Percentiles rank a stretch among this genome's conserved stretches.
Conservation (phyloP, 37 sponge, comb jelly and placozoan species). For the Halichondria panicea region DNA sequence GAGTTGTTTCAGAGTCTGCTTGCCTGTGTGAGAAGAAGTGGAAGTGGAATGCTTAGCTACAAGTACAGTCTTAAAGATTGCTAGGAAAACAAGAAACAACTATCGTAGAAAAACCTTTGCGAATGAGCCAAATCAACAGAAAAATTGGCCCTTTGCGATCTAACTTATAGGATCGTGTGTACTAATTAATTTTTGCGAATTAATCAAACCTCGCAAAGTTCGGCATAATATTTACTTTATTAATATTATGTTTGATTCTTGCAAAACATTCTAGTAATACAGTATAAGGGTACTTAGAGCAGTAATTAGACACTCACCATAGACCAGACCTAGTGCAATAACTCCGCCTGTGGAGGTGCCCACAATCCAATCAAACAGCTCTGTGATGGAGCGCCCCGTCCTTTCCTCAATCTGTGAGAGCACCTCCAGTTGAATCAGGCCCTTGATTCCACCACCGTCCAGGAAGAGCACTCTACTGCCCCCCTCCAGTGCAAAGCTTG, state of each 20-base stretch:
- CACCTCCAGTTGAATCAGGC: conserved; percentile 50
- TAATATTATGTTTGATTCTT: conserved; percentile 31
- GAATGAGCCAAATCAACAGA: no score
- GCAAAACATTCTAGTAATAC: conserved; percentile 35
- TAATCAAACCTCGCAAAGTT: no score
- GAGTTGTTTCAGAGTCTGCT: conserved; percentile 30
- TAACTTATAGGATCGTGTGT: no score
- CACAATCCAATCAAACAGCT: conserved; percentile 52
- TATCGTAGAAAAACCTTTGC: no score
- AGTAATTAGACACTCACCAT: conserved; percentile 25
- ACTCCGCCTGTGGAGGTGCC: conserved; percentile 31
- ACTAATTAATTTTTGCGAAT: no score
- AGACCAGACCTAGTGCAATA: conserved; percentile 23
- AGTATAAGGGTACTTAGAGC: conserved; percentile 2
- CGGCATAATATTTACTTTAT: no score
- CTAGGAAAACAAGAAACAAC: no score
- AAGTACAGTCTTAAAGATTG: no score
- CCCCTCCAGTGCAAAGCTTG: neutral
- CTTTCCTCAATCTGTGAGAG: conserved; percentile 21
- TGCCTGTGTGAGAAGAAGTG: no score
- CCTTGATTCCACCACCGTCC: conserved; percentile 65
- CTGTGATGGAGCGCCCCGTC: conserved; percentile 25
- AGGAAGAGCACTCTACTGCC: conserved; percentile 48
- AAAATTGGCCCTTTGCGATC: no score
- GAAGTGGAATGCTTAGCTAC: no score